phyloP scores from a whole-genome alignment of 2,797 vertebrate genomes.

The Urocyon cinereoargenteus region DNA sequence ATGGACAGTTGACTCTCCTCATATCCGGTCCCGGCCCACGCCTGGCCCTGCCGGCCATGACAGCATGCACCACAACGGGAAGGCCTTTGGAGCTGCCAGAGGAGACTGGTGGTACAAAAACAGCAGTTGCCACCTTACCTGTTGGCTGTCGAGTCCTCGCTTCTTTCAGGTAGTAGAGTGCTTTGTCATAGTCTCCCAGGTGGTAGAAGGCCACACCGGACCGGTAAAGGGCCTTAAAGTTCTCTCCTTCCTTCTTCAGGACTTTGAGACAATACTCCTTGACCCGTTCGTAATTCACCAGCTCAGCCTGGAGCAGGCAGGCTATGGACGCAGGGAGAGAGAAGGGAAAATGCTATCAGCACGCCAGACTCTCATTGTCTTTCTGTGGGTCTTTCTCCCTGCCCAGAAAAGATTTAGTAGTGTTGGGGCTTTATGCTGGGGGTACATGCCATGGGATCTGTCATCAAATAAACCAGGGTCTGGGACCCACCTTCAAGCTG shows the following conservation, averaged over 20 bases:
- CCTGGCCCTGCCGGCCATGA: neutral
- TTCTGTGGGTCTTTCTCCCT: neutral
- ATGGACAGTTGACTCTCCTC: neutral
- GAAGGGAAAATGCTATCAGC: conserved; percentile 20
- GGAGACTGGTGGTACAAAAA: neutral
- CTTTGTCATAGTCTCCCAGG: conserved; percentile 98
- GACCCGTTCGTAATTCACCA: conserved; percentile 99
- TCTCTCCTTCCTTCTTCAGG: conserved; percentile 97
- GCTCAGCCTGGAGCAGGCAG: conserved; percentile 98
- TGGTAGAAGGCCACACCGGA: conserved; percentile 99
- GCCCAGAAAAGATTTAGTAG: neutral
- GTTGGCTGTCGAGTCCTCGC: conserved; percentile 97
- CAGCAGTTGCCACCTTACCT: conserved; percentile 87
- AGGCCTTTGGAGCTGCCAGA: neutral
- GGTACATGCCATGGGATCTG: neutral
- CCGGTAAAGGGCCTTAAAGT: conserved; percentile 99
- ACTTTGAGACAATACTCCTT: conserved; percentile 99
- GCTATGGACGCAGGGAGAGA: conserved; percentile 86
- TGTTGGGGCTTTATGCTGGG: neutral
- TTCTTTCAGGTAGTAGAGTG: conserved; percentile 98
- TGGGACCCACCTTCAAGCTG: neutral
- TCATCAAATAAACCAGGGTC: neutral
- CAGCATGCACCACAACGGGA: neutral
- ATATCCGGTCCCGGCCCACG: neutral
- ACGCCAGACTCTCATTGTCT: neutral